Evolutionary conservation across 1,140 invertebrate species (phyloP).

Genomic region (Microvelia longipes): DNA sequence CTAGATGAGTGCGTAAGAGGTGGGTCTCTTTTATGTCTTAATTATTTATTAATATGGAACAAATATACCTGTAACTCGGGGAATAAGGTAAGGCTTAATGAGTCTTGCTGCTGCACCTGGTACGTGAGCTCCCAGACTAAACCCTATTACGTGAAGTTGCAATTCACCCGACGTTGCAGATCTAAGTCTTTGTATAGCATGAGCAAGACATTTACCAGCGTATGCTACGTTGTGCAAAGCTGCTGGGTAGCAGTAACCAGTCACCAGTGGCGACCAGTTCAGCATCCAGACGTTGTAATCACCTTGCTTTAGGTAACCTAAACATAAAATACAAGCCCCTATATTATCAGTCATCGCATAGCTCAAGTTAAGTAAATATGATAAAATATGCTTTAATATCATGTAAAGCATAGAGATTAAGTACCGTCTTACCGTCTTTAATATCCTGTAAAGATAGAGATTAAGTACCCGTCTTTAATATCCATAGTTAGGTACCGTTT

Average conservation of each 20-base stretch:
- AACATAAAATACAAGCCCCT: constrained; percentile 6
- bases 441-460: too few species aligned
- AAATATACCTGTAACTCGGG: constrained; percentile 44
- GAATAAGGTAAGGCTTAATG: constrained; percentile 35
- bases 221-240: constrained; percentile 45
- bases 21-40: too few species aligned
- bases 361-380: background rate
- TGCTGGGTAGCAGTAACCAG: constrained; percentile 40
- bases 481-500: too few species aligned
- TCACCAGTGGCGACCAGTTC: constrained; percentile 43
- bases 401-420: too few species aligned
- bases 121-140: constrained; percentile 48
- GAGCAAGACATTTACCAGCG: constrained; percentile 41
- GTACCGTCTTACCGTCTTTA: too few species aligned
- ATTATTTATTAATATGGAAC: too few species aligned
- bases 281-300: constrained; percentile 45
- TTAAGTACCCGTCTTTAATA: too few species aligned
- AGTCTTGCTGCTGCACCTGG: constrained; percentile 39
- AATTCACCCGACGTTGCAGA: constrained; percentile 24
- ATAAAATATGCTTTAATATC: background rate
- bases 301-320: constrained; percentile 44
- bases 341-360: background rate
- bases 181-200: constrained; percentile 24
- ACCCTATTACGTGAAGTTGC: constrained; percentile 45
- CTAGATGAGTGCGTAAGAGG: too few species aligned